Evolutionary conservation across 2,797 vertebrate genomes (phyloP), one percentile per base, ranked within the genome.

Genomic region (Loriculus beryllinus): DNA sequence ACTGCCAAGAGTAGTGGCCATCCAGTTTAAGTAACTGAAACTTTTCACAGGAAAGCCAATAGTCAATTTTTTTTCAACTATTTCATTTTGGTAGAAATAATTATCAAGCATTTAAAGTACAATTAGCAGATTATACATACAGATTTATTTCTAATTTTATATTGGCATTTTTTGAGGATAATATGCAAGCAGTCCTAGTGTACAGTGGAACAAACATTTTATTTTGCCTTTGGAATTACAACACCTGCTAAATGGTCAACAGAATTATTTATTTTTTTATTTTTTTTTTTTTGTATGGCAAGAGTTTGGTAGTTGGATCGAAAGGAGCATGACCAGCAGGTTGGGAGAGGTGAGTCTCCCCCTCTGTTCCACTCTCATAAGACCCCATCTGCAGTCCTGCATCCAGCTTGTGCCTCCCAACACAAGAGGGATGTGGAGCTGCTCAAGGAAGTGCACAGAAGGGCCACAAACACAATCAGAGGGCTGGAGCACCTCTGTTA

Each of bases 21-120:
- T 71, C 54, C n/a, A 23, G 25, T 85, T 94, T 65, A 96, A 81
- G 90, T 85, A 93, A 89, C 45, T 76, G 90, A 96, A 96, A 97
- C 87, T 93, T 70, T 89, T 92, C 94, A 90, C 59, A 64, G 83
- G 84, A 95, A 88, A 91, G 54, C 56, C 40, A 96, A 77, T 10
- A 64, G 79, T 57, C 2, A 60, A 56, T 64, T 85, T 95, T 95
- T 93, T 87, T 93, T 77, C 54, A 86, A 93, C 78, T 39, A 12
- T 3, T 94, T 96, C 21, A 35, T 92, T 96, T 95, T 81, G 67
- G 31, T 70, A 82, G 96, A 96, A 95, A 79, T 59, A 92, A 96
- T 91, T 94, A 77, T 52, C 67, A 86, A 92, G 71, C 52, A 77
- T 86, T 95, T 92, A 71, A 88, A 81, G 65, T 67, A 80, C 26